Base-by-base conservation (phyloP, 2,113 vertebrate species). In the Peromyscus leucopus region DNA sequence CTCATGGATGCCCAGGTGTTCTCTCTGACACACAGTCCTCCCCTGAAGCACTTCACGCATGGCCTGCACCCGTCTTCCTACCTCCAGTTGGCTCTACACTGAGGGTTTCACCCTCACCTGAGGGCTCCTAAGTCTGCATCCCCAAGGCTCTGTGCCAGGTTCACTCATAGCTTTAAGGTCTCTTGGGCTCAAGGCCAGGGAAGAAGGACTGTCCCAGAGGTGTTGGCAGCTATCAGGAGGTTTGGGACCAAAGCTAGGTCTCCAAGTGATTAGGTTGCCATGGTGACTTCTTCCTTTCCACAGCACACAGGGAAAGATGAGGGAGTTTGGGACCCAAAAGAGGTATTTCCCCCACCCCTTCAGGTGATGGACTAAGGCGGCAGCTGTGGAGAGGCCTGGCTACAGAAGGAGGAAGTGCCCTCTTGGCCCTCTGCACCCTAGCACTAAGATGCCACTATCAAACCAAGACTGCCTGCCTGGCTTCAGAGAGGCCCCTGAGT, bases 181-280 rank as follows among this genome's bases (percentile, higher is more conserved):
- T 75, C 92, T 74, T 67, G 88, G 74, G 83, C 11, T 51, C 36
- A 28, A 82, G 94, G 72, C 55, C 28, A 72, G 39, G 16, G 55
- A 46, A 84, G 16, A 46, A 84, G 16, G 83, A 2, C 86, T 57
- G 1, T 33, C 71, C 75, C 57, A 65, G 51, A 78, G 79, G 48
- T 21, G 55, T 82, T n/a, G 57, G 55, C 79, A 95, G 69, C 48
- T 78, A 69, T 72, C 59, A 91, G 86, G 8, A 78, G 8, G 39
- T 67, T 61, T 67, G 51, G 75, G 48, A 67, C 89, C 76, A 92
- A 74, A 86, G 51, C 61, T 57, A 83, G 89, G 42, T 92, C 87
- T 89, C 93, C 57, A 92, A 75, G 26, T 65, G 92, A 71, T 78
- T 21, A 6, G 36, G 89, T 96, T 96, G 71, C 76, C 91, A 78